These are phyloP conservation scores for Fukomys damarensis DNA, from an alignment of 2,113 vertebrate species.

Conservation along the genomic window DNA sequence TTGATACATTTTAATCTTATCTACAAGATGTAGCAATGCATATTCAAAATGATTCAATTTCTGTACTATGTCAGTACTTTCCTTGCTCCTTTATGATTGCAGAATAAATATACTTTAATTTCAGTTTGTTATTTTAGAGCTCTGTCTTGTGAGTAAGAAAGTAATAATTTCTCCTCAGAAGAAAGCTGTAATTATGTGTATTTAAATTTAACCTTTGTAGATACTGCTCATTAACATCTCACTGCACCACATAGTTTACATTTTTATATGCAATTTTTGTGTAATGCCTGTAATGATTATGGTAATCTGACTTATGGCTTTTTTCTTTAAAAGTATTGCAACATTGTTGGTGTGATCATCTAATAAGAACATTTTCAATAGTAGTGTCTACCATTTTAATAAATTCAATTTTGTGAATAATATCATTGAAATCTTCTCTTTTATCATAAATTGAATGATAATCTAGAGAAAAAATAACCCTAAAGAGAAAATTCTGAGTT, in stretches of 20 bases:
- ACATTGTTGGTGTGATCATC: constrained; percentile 47
- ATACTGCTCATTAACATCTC: constrained; percentile 82
- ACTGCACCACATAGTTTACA: constrained; percentile 72
- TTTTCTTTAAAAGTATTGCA: constrained; percentile 43
- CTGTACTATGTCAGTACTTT: constrained; percentile 66
- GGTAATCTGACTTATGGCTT: constrained; percentile 66
- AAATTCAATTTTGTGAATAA: background rate
- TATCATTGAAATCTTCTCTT: background rate
- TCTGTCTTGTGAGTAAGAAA: constrained; percentile 73
- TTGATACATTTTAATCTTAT: constrained; percentile 6
- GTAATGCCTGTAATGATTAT: constrained; percentile 70
- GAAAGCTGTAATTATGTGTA: constrained; percentile 83
- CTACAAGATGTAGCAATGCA: constrained; percentile 50
- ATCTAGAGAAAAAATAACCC: background rate
- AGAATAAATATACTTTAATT: constrained; percentile 81
- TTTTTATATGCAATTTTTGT: constrained; percentile 79
- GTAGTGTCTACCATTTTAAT: background rate
- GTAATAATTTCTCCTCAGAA: constrained; percentile 82
- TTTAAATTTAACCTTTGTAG: constrained; percentile 87
- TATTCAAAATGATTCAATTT: constrained; percentile 71
- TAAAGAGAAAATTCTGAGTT: background rate
- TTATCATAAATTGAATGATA: background rate
- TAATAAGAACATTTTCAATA: background rate
- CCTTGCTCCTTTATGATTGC: constrained; percentile 70
- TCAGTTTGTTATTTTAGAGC: constrained; percentile 78